phyloP scores from a whole-genome alignment of 2,797 vertebrate genomes.

The Hipposideros larvatus region DNA sequence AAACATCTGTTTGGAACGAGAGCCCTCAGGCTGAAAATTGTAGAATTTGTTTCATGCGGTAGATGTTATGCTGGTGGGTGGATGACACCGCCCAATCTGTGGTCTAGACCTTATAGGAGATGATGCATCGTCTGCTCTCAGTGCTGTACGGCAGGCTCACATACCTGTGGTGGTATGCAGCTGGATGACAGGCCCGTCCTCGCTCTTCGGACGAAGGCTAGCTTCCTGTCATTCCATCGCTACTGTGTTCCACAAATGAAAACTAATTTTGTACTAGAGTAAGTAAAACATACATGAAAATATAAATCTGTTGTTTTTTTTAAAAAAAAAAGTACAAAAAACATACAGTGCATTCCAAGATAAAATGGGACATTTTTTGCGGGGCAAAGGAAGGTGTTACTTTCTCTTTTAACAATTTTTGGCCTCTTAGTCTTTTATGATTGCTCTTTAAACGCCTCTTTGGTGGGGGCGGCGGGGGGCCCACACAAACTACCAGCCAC shows the following conservation, averaged over 20 bases:
- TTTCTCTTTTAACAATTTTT: conserved; percentile 14
- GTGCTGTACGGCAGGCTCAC: rapidly evolving
- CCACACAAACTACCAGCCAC: no score
- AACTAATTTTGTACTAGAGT: conserved; percentile 7
- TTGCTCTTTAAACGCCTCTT: neutral
- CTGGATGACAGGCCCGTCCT: neutral
- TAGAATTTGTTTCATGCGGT: neutral
- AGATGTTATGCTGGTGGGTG: rapidly evolving
- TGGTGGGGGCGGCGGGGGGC: neutral
- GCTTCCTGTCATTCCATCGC: neutral
- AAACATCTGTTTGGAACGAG: neutral
- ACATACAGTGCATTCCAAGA: neutral
- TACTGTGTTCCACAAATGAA: neutral
- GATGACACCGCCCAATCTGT: neutral
- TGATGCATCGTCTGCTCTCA: rapidly evolving
- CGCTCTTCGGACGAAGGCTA: neutral
- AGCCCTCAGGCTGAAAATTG: neutral
- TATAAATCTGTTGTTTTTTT: neutral
- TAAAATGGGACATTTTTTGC: neutral
- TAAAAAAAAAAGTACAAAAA: neutral
- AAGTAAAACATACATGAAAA: conserved; percentile 39
- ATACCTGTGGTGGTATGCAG: neutral
- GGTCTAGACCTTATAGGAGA: neutral
- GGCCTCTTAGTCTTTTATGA: neutral
- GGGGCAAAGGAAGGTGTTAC: no score